Evolutionary conservation across 2,113 vertebrate genomes (phyloP).

Genomic region (Mohoua ochrocephala): DNA sequence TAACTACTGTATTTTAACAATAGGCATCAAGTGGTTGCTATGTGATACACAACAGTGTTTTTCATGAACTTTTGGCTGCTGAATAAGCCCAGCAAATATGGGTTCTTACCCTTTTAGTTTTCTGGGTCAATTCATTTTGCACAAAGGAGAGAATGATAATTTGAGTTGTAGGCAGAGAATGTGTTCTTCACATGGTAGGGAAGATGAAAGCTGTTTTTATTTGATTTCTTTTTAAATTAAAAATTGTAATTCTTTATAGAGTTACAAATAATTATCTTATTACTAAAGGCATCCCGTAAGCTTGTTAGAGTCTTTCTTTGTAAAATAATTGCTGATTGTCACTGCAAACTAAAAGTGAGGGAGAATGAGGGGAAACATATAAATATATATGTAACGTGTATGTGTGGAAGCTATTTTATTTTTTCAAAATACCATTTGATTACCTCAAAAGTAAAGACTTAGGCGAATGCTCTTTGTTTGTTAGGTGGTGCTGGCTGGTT

Average conservation of each 20-base stretch:
- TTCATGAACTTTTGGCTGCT: slow-evolving; percentile 62
- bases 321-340: slow-evolving; percentile 25
- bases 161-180: slow-evolving; percentile 50
- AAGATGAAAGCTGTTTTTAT: slow-evolving; percentile 46
- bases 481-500: neutral
- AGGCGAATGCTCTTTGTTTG: neutral
- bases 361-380: neutral
- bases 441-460: neutral
- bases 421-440: neutral
- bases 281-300: slow-evolving; percentile 36
- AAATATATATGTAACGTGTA: neutral
- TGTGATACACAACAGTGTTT: slow-evolving; percentile 54
- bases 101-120: slow-evolving; percentile 58
- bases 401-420: neutral
- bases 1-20: slow-evolving; percentile 53
- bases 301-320: neutral
- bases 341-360: neutral
- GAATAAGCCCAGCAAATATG: slow-evolving; percentile 56
- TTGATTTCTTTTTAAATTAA: slow-evolving; percentile 49
- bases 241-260: neutral
- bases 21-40: slow-evolving; percentile 37
- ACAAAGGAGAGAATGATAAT: slow-evolving; percentile 59
- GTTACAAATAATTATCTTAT: slow-evolving; percentile 57
- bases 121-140: slow-evolving; percentile 61
- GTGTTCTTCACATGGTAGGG: neutral